Conservation (phyloP, 2,888 invertebrate genomes). For the Lomographa bimaculata region DNA sequence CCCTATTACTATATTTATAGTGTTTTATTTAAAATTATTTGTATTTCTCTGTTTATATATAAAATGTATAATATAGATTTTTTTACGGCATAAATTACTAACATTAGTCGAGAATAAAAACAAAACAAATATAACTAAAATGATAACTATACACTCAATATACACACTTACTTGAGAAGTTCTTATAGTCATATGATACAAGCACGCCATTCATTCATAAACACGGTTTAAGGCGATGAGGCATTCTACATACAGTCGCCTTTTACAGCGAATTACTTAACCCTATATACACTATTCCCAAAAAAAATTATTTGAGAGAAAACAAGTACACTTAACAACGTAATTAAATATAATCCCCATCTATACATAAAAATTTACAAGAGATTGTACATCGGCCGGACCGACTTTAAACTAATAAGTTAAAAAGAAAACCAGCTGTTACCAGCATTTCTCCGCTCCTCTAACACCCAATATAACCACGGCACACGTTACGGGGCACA, state of each 20-base stretch:
- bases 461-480: conserved; percentile 48
- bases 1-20: conserved; percentile 81
- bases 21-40: conserved; percentile 75
- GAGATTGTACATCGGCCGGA: conserved; percentile 72
- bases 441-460: conserved; percentile 34
- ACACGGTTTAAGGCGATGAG: conserved; percentile 74
- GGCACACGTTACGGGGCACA: conserved; percentile 48
- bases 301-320: conserved; percentile 52
- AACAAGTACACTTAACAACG: conserved; percentile 64
- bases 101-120: conserved; percentile 73
- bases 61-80: conserved; percentile 76
- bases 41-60: conserved; percentile 76
- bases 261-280: conserved; percentile 42
- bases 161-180: conserved; percentile 74
- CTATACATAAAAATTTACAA: conserved; percentile 81
- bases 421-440: conserved; percentile 45
- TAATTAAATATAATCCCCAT: conserved; percentile 81
- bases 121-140: conserved; percentile 62
- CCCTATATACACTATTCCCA: conserved; percentile 38
- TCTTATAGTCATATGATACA: conserved; percentile 63
- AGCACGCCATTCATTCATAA: conserved; percentile 58
- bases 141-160: conserved; percentile 81
- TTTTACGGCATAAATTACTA: conserved; percentile 80
- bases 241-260: conserved; percentile 61
- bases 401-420: conserved; percentile 65